A percentile compares a stretch with the other conserved stretches of the same genome.
Conservation (phyloP, 2,113 vertebrate species). For the Pyrgilauda ruficollis region DNA sequence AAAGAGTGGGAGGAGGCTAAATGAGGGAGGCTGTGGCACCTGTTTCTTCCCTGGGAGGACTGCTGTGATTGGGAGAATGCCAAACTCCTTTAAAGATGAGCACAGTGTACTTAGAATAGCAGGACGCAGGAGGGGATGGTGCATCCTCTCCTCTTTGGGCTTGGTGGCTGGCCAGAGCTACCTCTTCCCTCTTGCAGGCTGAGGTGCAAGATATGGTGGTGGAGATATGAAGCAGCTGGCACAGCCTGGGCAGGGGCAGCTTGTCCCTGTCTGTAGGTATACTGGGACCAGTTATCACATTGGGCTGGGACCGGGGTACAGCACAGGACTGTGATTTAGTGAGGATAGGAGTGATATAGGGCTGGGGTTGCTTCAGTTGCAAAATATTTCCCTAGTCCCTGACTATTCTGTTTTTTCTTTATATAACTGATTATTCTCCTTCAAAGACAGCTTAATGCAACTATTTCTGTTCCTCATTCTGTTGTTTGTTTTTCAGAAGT, state of each 20-base stretch:
- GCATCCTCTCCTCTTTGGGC: neutral
- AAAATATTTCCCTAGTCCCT: neutral
- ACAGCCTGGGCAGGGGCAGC: neutral
- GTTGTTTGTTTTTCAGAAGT: slow-evolving; percentile 8
- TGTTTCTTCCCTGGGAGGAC: neutral
- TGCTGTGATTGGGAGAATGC: neutral
- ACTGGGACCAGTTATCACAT: neutral
- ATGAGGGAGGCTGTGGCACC: neutral
- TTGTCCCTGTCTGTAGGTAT: neutral
- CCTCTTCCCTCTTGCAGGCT: neutral
- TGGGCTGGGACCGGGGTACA: neutral
- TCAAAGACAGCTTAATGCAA: neutral
- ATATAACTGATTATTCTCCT: neutral
- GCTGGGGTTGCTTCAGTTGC: neutral
- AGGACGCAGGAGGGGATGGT: neutral
- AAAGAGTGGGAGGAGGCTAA: neutral
- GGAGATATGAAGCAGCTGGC: neutral
- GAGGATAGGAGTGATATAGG: neutral
- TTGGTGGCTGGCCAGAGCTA: neutral
- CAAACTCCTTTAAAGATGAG: neutral
- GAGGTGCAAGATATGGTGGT: neutral
- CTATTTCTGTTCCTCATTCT: slow-evolving; percentile 50
- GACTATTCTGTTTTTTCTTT: neutral
- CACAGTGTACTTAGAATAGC: neutral
- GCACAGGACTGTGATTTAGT: neutral